Base-by-base conservation (phyloP, 2,888 invertebrate species). In the Caenorhabditis sp. region DNA sequence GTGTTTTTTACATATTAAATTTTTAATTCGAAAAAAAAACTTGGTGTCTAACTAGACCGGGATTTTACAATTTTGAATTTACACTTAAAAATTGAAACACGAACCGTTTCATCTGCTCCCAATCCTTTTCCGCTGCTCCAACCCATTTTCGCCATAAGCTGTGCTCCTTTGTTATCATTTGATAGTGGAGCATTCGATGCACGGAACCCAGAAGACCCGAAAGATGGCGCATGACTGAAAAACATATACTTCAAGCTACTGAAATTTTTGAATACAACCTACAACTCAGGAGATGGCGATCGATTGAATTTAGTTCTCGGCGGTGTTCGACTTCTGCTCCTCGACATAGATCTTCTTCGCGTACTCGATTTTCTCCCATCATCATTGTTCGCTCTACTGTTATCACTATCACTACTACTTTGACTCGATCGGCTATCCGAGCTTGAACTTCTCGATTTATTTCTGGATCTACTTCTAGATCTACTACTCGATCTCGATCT, bases 131-230 rank as follows among this genome's bases (percentile, higher is more conserved):
- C 97, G 43, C 61, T 61, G 72, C 93, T 92, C 97, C 97, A 99
- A 2, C 90, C 97, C 97, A 99, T 97, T 90, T 95, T 95, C 89
- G 93, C 93, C 73, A 97, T 91, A 90, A 99, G 92, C 90, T 96
- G 95, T 90, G 97, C 97, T 0, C 97, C 97, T 88, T 95, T 96
- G 90, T 97, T 97, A 74, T 92, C 92, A 68, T 94, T 92, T 87
- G 95, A 95, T 1, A 90, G 77, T 3, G 84, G 83, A n/a, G 61
- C 64, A 38, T 76, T 53, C 20, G 71, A 73, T 2, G 54, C 61
- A 27, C 20, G 64, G 10, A 20, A 31, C 8, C 52, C 21, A 21
- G 52, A 36, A 21, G 27, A 67, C 1, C 64, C 62, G 23, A 72
- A 65, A 8, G 65, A 27, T 5, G 67, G 67, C 23, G 59, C 54